Conservation (phyloP, 2,888 invertebrate species). For the Seladonia tumulorum region DNA sequence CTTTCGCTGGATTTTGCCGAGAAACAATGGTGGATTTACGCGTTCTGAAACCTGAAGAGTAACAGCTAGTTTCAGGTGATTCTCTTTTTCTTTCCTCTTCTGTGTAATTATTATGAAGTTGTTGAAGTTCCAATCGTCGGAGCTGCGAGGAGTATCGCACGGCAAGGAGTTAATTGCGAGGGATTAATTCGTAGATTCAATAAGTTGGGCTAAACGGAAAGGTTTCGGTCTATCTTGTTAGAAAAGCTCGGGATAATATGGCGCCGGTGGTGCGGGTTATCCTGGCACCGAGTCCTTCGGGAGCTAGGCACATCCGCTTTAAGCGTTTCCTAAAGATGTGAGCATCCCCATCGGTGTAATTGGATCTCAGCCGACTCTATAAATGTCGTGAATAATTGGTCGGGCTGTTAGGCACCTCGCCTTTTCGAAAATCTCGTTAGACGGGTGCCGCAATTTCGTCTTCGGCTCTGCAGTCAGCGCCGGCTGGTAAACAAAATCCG, state of each 20-base stretch:
- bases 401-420: constrained; percentile 12
- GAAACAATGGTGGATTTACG: no score
- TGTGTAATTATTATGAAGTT: no score
- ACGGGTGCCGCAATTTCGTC: constrained; percentile 42
- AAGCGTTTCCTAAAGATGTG: constrained; percentile 51
- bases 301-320: constrained; percentile 53
- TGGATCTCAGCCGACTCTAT: constrained; percentile 58
- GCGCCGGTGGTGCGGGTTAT: background rate
- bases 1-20: no score
- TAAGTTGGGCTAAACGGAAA: background rate
- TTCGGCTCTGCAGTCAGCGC: constrained; percentile 17
- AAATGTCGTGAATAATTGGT: constrained; percentile 62
- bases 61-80: no score
- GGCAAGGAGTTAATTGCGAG: no score
- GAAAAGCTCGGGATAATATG: background rate
- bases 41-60: no score
- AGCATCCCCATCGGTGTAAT: constrained; percentile 54
- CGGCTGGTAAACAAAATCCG: constrained; percentile 23
- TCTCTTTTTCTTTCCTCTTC: no score
- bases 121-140: no score
- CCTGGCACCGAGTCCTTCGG: background rate
- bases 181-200: no score
- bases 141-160: no score
- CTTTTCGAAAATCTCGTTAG: constrained; percentile 48
- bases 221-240: background rate